Evolutionary conservation across 2,888 invertebrate species (phyloP).

Genomic region (Pseudolycoriella hygida): DNA sequence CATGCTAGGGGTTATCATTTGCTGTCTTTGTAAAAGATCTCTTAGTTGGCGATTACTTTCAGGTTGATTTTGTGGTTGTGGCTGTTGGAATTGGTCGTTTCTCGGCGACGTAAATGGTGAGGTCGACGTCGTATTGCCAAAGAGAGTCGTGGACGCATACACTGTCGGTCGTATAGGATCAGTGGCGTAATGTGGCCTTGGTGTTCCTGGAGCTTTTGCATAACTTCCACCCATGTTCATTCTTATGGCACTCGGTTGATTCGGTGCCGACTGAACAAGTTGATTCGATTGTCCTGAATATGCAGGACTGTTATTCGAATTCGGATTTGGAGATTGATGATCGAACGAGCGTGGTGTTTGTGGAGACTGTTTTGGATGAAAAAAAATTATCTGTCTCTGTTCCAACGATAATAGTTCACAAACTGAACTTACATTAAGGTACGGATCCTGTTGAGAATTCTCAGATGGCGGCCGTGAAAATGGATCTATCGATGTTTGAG

Average conservation of each 20-base stretch:
- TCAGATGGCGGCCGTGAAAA: slow-evolving; percentile 15
- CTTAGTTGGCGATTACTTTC: slow-evolving; percentile 58
- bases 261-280: slow-evolving; percentile 21
- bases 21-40: slow-evolving; percentile 63
- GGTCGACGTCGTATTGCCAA: slow-evolving; percentile 6
- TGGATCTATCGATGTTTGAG: slow-evolving; percentile 12
- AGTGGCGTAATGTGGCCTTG: slow-evolving; percentile 32
- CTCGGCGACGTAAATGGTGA: slow-evolving; percentile 31
- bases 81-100: slow-evolving; percentile 14
- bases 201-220: slow-evolving; percentile 35
- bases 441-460: slow-evolving; percentile 8
- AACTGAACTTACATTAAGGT: slow-evolving; percentile 4
- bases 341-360: slow-evolving; percentile 24
- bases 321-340: slow-evolving; percentile 15
- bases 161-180: slow-evolving; percentile 24
- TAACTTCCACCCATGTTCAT: slow-evolving; percentile 25
- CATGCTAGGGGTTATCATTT: slow-evolving; percentile 24
- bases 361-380: slow-evolving; percentile 17
- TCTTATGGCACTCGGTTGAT: slow-evolving; percentile 12
- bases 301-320: slow-evolving; percentile 13
- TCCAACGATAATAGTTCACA: too few relatives aligned
- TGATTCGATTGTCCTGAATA: slow-evolving; percentile 12
- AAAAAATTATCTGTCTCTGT: background rate
- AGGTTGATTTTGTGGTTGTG: slow-evolving; percentile 6
- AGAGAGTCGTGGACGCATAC: slow-evolving; percentile 13